Evolutionary conservation across 2,888 invertebrate genomes (phyloP).

Genomic region (Gastrophysa polygoni): DNA sequence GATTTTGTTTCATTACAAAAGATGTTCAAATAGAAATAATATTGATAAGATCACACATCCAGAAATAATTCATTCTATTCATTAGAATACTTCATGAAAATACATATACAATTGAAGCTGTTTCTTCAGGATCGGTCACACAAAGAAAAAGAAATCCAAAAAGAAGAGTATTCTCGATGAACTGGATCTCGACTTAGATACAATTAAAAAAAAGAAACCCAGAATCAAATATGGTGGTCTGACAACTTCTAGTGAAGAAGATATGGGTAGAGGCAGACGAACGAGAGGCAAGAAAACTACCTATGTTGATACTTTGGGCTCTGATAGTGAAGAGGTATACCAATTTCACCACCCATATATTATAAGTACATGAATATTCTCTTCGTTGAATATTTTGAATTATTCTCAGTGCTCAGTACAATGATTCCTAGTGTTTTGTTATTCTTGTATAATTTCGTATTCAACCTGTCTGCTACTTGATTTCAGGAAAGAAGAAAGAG

Average conservation of each 20-base stretch:
- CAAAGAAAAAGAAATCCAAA: slow-evolving; percentile 55
- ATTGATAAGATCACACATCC: no score
- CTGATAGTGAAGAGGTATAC: slow-evolving; percentile 74
- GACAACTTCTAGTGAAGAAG: slow-evolving; percentile 57
- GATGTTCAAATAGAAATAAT: no score
- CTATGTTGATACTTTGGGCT: slow-evolving; percentile 77
- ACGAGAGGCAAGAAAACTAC: slow-evolving; percentile 77
- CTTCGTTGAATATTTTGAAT: no score
- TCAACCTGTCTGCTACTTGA: slow-evolving; percentile 1
- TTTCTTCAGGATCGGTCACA: slow-evolving; percentile 44
- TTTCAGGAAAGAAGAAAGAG: slow-evolving; percentile 58
- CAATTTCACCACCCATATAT: no score
- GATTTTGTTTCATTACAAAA: no score
- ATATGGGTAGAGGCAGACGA: slow-evolving; percentile 65
- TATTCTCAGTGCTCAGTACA: no score
- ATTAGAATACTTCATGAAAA: no score
- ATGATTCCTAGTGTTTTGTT: background rate
- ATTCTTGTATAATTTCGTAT: background rate
- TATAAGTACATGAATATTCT: no score
- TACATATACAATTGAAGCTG: no score
- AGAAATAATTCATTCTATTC: no score
- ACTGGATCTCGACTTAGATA: slow-evolving; percentile 27
- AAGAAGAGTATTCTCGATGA: slow-evolving; percentile 49
- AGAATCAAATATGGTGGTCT: slow-evolving; percentile 65
- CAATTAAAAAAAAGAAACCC: slow-evolving; percentile 55